Evolutionary conservation across 2,113 vertebrate species (phyloP).

Genomic region (Trachemys scripta): DNA sequence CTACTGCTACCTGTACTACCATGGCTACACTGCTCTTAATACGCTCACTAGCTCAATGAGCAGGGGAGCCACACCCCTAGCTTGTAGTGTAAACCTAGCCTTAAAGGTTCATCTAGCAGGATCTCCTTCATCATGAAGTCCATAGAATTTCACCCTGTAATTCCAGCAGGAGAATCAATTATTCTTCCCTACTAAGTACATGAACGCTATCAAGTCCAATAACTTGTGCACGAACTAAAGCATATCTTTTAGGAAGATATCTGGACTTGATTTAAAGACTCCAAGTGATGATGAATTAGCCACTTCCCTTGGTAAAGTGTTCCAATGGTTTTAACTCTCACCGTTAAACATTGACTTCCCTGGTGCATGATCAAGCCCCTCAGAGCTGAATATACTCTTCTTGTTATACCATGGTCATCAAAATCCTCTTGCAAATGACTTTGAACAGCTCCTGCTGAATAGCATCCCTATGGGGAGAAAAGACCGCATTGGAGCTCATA

Average conservation of each 20-base stretch:
- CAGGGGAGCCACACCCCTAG: neutral
- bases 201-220: neutral
- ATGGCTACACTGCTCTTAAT: neutral
- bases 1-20: too few relatives aligned
- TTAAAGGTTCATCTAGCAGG: neutral
- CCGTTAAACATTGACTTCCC: neutral
- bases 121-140: neutral
- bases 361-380: neutral
- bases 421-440: neutral
- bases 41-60: neutral
- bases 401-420: neutral
- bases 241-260: neutral
- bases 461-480: neutral
- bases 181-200: neutral
- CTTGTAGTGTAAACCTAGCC: neutral
- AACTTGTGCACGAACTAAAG: neutral
- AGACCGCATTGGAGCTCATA: accelerated
- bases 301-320: neutral
- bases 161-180: neutral
- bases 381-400: neutral
- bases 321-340: neutral
- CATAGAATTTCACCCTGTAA: neutral
- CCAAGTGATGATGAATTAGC: neutral
- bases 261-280: neutral
- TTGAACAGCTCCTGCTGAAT: neutral